Base-by-base conservation (phyloP, 2,113 vertebrate species). In the Opisthocomus hoazin region DNA sequence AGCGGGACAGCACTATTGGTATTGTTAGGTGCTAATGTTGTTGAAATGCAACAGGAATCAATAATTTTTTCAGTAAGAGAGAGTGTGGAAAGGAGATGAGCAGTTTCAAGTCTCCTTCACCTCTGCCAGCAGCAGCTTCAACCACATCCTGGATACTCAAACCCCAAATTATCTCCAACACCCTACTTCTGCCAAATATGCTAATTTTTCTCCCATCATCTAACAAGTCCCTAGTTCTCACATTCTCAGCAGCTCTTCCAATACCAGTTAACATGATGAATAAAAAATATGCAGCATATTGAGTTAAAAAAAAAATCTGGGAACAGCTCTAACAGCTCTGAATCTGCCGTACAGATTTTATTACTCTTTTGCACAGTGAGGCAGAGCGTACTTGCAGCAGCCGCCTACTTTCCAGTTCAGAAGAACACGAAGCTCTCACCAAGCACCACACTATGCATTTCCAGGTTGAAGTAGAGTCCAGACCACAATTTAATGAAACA, bases 341-440 rank as follows among this genome's bases (percentile, higher is more conserved):
- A 70, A 76, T 79, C 16, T 91, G 80, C 80, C 7, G 8, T 9
- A 45, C 51, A 93, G 93, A 81, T 75, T 68, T 65, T 30, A 64
- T 56, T 91, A 45, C 89, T 64, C 69, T 63, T 24, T 15, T 19
- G 63, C 89, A 45, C 45, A 90, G 89, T 3, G 39, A 92, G 90
- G 90, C 96, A 96, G 58, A 53, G 65, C 2, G 9, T 64, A 32
- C 93, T 84, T 39, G 75, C 81, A 36, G 60, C 81, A 94, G 84
- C 85, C 63, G 24, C 94, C 91, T 78, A 95, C 87, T 64, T 92
- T 21, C 88, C 83, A 84, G 76, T 3, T 41, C 89, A 86, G 46
- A 36, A 81, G 96, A 94, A 94, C 90, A 95, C 1, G 21, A 56
- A 95, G 94, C 84, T 93, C 91, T 61, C n/a, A 87, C 6, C 79